Evolutionary conservation across 2,113 vertebrate species (phyloP).

Genomic region (Pseudorectes ferrugineus): DNA sequence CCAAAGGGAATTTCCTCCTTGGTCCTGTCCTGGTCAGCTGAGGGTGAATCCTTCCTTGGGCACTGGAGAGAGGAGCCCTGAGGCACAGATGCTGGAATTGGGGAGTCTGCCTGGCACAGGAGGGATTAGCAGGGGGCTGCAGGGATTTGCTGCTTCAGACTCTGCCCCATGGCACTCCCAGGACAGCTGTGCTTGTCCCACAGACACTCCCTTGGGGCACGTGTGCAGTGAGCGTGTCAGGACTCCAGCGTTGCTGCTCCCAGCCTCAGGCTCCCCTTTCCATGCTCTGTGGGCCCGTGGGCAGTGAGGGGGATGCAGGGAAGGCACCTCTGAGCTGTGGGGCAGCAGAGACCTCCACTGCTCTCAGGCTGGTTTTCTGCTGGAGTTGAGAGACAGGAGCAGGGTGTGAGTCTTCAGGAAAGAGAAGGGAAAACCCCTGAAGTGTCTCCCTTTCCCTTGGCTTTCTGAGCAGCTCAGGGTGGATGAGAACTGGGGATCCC

Average conservation of each 20-base stretch:
- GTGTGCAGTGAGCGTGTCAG: neutral
- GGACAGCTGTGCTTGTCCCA: neutral
- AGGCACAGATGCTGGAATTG: neutral
- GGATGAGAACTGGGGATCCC: neutral
- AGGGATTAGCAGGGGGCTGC: neutral
- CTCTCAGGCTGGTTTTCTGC: neutral
- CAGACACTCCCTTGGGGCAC: neutral
- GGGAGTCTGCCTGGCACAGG: neutral
- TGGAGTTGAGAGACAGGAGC: neutral
- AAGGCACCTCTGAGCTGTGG: neutral
- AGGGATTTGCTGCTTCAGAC: neutral
- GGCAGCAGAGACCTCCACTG: neutral
- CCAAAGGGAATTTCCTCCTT: neutral
- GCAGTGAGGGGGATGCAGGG: neutral
- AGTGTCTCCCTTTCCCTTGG: neutral
- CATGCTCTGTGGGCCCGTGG: neutral
- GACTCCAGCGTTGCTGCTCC: neutral
- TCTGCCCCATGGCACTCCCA: neutral
- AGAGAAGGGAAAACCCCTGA: neutral
- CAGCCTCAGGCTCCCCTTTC: neutral
- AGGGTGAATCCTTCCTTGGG: neutral
- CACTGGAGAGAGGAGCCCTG: neutral
- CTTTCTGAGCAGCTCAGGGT: neutral
- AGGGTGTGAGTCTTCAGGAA: neutral
- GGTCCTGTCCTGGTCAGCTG: neutral